These are phyloP conservation scores for Napeogenes sylphis DNA, from an alignment of 2,888 invertebrate genomes.

Conservation along the genomic window DNA sequence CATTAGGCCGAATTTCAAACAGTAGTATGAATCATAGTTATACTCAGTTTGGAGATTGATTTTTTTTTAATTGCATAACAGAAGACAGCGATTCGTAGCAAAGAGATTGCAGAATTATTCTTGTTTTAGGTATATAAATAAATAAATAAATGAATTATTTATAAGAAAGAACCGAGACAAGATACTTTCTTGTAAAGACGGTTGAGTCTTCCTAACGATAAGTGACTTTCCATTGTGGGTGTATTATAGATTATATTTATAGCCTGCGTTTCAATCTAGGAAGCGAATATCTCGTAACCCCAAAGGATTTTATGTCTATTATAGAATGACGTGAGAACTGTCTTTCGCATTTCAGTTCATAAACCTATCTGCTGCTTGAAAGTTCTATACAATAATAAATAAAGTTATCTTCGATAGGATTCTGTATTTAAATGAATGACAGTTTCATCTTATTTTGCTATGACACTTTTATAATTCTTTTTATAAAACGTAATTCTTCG, in stretches of 20 bases:
- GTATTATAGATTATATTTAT: background rate
- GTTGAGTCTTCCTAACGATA: conserved; percentile 1
- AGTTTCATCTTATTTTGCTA: too few species aligned
- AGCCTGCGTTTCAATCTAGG: background rate
- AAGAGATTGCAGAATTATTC: too few species aligned
- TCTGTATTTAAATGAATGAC: background rate
- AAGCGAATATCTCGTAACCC: background rate
- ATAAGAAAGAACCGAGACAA: background rate
- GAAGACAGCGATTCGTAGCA: too few species aligned
- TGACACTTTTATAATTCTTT: too few species aligned
- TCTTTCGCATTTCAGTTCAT: background rate
- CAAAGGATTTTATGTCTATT: conserved; percentile 2
- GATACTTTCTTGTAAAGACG: background rate
- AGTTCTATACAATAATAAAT: background rate
- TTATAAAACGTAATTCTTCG: too few species aligned
- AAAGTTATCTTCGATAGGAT: background rate
- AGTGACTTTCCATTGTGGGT: background rate
- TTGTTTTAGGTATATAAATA: too few species aligned
- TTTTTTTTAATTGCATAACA: too few species aligned
- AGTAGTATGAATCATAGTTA: background rate
- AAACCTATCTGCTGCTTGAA: background rate
- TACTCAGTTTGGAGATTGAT: too few species aligned
- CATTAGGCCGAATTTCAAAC: background rate
- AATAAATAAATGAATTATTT: too few species aligned
- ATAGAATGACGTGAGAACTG: background rate